Evolutionary conservation across 2,797 vertebrate genomes (phyloP).

Genomic region (Megaceryle alcyon): DNA sequence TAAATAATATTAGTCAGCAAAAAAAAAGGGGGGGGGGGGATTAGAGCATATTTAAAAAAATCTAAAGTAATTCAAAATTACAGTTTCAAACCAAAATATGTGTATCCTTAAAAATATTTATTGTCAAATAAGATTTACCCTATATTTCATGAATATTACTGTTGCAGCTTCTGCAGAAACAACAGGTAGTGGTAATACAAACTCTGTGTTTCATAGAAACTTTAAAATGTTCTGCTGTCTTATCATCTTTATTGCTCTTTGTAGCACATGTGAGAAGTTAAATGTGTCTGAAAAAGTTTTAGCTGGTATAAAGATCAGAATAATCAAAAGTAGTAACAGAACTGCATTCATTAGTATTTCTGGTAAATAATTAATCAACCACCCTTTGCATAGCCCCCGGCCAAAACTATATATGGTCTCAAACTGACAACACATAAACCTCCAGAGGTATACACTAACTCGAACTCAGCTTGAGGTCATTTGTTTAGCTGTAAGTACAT

Average conservation of each 20-base stretch:
- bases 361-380: slow-evolving; percentile 71
- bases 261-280: not conserved
- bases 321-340: slow-evolving; percentile 70
- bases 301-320: slow-evolving; percentile 9
- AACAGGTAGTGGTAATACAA: fast-evolving
- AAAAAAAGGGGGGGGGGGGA: not conserved
- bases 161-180: not conserved
- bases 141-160: not conserved
- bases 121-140: not conserved
- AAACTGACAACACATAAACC: slow-evolving; percentile 69
- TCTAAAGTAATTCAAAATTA: not conserved
- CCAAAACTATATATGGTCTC: slow-evolving; percentile 63
- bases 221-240: not conserved
- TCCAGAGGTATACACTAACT: slow-evolving; percentile 35
- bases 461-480: not conserved
- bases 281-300: not conserved
- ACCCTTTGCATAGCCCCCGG: slow-evolving; percentile 42
- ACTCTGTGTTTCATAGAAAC: not conserved
- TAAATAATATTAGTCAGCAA: not conserved
- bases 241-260: not conserved
- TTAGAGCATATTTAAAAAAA: not conserved
- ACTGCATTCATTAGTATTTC: slow-evolving; percentile 72
- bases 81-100: not conserved
- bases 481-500: not conserved
- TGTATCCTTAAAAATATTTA: not conserved